Evolutionary conservation across 2,797 vertebrate genomes (phyloP).

Genomic region (Micropoecilia bifurca): DNA sequence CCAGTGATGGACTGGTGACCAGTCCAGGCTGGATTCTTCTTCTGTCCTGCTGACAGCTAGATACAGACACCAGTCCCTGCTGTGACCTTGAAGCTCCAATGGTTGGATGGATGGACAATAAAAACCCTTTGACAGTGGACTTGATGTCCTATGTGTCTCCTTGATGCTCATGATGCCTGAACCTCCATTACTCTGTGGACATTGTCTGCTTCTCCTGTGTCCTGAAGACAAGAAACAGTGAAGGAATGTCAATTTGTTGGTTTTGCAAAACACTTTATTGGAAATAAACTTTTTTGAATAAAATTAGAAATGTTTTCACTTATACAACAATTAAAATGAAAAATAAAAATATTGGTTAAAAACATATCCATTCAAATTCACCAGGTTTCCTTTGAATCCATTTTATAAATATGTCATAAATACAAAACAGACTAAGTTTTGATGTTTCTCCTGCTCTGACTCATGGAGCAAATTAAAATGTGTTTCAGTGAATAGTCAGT

Average conservation of each 20-base stretch:
- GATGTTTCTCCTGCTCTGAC: too few species aligned
- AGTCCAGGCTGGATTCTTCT: neutral
- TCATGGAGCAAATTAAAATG: too few species aligned
- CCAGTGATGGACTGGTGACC: neutral
- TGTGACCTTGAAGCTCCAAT: neutral
- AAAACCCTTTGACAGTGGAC: neutral
- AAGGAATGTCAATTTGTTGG: neutral
- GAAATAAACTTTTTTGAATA: too few species aligned
- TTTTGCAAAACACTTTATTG: too few species aligned
- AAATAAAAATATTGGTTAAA: neutral
- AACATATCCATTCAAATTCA: neutral
- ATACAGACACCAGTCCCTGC: neutral
- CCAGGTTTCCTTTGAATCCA: neutral
- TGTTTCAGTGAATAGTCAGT: too few species aligned
- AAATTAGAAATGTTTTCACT: neutral
- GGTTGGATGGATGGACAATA: neutral
- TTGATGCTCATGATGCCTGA: neutral
- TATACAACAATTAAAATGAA: neutral
- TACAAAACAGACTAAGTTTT: too few species aligned
- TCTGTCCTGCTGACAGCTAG: neutral
- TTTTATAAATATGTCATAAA: too few species aligned
- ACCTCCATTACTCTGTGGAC: neutral
- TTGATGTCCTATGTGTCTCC: neutral
- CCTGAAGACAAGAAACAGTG: neutral
- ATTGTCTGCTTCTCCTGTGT: neutral